These are phyloP conservation scores for Charadrius vociferus DNA, from an alignment of 2,113 vertebrate genomes.

Conservation along the genomic window DNA sequence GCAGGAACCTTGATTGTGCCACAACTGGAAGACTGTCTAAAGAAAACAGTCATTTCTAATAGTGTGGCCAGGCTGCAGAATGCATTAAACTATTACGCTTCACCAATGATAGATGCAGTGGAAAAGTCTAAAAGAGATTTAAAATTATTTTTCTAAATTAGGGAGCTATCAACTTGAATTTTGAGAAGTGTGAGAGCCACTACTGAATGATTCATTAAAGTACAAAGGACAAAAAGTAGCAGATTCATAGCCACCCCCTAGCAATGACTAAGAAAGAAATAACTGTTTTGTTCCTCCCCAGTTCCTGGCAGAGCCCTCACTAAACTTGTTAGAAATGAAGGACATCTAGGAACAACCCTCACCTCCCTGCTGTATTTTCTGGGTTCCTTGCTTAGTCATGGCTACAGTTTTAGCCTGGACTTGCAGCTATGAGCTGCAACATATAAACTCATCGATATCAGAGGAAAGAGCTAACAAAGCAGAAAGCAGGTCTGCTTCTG, in stretches of 20 bases:
- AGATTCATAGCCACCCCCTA: neutral
- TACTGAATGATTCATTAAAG: neutral
- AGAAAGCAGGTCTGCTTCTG: neutral
- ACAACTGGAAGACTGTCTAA: neutral
- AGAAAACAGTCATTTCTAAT: neutral
- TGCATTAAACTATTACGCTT: neutral
- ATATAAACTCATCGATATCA: neutral
- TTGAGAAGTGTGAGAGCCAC: neutral
- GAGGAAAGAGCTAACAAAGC: neutral
- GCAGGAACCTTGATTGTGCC: neutral
- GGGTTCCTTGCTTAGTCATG: neutral
- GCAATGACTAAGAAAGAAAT: neutral
- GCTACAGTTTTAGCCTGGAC: neutral
- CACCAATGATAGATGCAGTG: neutral
- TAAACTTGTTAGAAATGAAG: neutral
- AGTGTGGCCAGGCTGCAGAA: neutral
- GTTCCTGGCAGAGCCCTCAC: neutral
- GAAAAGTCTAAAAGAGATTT: neutral
- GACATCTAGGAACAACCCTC: neutral
- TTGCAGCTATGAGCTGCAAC: neutral
- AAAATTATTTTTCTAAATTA: constrained; percentile 7
- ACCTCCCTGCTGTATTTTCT: neutral
- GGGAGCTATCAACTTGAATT: neutral
- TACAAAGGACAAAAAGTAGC: neutral
- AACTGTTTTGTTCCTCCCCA: neutral